Conservation (phyloP, 2,797 vertebrate species). For the Syngnathus acus region DNA sequence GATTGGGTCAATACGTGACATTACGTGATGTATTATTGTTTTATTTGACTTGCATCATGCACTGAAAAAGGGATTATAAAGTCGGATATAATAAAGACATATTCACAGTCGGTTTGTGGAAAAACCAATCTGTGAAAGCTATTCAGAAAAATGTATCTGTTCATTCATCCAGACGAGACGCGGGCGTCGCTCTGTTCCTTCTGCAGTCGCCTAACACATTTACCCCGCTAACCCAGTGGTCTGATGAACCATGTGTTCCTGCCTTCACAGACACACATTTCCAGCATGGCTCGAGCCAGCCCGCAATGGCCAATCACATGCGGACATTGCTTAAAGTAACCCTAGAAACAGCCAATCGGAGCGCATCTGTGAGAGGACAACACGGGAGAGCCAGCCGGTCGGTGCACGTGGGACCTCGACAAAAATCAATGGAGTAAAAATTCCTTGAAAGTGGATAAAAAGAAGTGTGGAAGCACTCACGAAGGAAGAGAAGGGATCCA, state of each 20-base stretch:
- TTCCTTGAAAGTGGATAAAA: too few species aligned
- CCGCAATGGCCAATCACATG: conserved; percentile 31
- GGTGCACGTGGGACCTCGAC: conserved; percentile 15
- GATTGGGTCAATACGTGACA: background rate
- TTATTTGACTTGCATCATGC: too few species aligned
- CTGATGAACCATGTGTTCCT: conserved; percentile 46
- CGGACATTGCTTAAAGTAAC: conserved; percentile 45
- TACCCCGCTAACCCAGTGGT: conserved; percentile 44
- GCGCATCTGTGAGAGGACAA: conserved; percentile 23
- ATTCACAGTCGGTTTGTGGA: background rate
- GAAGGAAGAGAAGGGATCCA: background rate
- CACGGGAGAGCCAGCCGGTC: background rate
- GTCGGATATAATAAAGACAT: too few species aligned
- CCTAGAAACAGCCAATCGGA: conserved; percentile 48
- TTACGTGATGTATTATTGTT: too few species aligned
- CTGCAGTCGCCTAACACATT: conserved; percentile 13
- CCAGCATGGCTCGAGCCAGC: conserved; percentile 38
- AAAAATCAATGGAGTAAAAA: background rate
- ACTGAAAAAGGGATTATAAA: too few species aligned
- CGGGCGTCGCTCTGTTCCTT: background rate
- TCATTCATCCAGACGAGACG: background rate
- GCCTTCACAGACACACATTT: conserved; percentile 42
- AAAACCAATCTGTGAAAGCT: background rate
- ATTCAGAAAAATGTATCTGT: background rate
- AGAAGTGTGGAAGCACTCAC: rapidly evolving